Base-by-base conservation (phyloP, 2,113 vertebrate genomes). In the Tetraodon nigroviridis region DNA sequence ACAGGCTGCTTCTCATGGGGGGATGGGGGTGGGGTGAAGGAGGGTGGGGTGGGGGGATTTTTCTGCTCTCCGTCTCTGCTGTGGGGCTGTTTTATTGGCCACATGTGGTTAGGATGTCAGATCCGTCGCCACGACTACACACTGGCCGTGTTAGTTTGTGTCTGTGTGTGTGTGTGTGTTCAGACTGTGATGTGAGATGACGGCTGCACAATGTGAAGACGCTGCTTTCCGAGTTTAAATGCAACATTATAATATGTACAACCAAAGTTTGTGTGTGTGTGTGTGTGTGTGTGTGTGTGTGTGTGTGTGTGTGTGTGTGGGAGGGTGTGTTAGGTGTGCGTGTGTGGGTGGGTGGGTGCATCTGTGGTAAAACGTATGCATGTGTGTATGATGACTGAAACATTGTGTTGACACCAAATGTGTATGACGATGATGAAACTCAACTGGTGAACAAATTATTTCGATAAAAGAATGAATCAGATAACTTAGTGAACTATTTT, bases 101-200 rank as follows among this genome's bases (percentile, higher is more conserved):
- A 80, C 81, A 83, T 81, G 76, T 85, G 83, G 83, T 80, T 69
- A 70, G 21, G 48, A 77, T 73, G 79, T 84, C 69, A 78, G 64
- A 76, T 80, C 73, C 77, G 68, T 73, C 64, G 46, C 74, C 71
- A 66, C 80, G 69, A 37, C 69, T 71, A 80, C 76, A 84, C 58
- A 78, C 60, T 64, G 37, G 69, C 62, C 46, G 5, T 56, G 17
- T 44, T 17, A 57, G 52, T 62, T 27, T 58, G 22, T 54, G 56
- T 61, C 56, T 55, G 49, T 61, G 52, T 44, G 51, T 61, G 61
- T 55, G 47, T 69, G 51, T 61, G 48, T 55, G 58, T 51, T 41
- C 45, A 44, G 55, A 61, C 64, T 51, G 20, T 64, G 69, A 71
- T 71, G 40, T 57, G 54, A 77, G 66, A 27, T 66, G 69, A 66